Evolutionary conservation across 2,888 invertebrate species (phyloP).

Genomic region (Mythimna albipuncta): DNA sequence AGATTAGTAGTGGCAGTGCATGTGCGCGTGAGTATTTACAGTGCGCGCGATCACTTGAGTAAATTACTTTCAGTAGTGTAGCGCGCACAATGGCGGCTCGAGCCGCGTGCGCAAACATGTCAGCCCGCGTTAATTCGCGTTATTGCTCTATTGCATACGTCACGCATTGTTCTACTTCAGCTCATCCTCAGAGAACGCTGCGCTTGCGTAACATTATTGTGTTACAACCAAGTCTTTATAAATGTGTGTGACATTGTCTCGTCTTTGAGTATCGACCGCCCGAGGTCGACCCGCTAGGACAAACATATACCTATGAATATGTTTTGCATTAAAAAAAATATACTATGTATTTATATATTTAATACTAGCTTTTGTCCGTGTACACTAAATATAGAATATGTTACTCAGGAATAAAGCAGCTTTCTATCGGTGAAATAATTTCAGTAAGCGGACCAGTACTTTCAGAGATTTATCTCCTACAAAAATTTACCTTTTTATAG

Average conservation of each 20-base stretch:
- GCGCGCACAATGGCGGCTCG: conserved; percentile 57
- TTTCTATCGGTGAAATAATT: too few species aligned
- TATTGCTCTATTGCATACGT: conserved; percentile 61
- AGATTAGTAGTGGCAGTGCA: conserved; percentile 48
- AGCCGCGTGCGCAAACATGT: conserved; percentile 63
- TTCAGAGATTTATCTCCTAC: too few species aligned
- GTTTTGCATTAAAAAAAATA: too few species aligned
- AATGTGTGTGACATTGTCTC: conserved; percentile 51
- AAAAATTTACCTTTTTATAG: too few species aligned
- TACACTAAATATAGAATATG: too few species aligned
- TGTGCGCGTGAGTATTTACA: conserved; percentile 65
- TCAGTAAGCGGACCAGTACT: too few species aligned
- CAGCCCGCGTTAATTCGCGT: conserved; percentile 61
- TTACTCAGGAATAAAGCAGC: too few species aligned
- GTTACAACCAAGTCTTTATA: conserved; percentile 13
- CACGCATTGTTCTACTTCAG: conserved; percentile 51
- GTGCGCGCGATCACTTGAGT: conserved; percentile 83
- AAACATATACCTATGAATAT: too few species aligned
- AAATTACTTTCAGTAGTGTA: conserved; percentile 77
- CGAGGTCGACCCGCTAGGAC: conserved; percentile 25
- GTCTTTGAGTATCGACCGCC: conserved; percentile 37
- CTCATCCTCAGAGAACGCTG: conserved; percentile 31
- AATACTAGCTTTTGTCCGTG: too few species aligned
- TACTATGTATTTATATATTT: too few species aligned
- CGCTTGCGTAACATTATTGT: conserved; percentile 37